Evolutionary conservation across 2,113 vertebrate species (phyloP).

Genomic region (Sebastes fasciatus): DNA sequence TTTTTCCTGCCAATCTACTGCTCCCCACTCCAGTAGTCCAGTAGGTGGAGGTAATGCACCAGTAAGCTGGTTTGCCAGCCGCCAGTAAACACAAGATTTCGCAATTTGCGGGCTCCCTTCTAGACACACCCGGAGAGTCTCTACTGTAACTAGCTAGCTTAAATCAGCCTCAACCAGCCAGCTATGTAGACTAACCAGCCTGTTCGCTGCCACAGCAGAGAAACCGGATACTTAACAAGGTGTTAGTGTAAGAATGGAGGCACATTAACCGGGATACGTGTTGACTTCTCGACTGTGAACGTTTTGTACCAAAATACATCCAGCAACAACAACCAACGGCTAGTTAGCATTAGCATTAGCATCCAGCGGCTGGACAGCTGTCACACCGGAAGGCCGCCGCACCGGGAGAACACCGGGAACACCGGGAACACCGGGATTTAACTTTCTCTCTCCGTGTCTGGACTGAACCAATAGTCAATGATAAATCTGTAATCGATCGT

Average conservation of each 20-base stretch:
- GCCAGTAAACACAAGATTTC: no score
- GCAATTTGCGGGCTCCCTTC: no score
- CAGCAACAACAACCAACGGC: slow-evolving; percentile 17
- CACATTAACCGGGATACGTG: neutral
- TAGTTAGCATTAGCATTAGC: slow-evolving; percentile 48
- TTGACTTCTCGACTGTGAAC: slow-evolving; percentile 8
- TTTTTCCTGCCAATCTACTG: no score
- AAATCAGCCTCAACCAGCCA: neutral
- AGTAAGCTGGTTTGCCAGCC: no score
- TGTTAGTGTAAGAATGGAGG: neutral
- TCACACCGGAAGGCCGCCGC: slow-evolving; percentile 74
- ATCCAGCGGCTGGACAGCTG: slow-evolving; percentile 30
- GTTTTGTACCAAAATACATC: neutral
- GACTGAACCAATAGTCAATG: slow-evolving; percentile 24
- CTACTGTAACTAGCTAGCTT: neutral
- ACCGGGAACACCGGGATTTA: slow-evolving; percentile 52
- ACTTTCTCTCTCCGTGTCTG: slow-evolving; percentile 58
- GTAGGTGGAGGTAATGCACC: no score
- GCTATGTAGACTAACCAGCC: slow-evolving; percentile 26
- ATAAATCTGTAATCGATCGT: slow-evolving; percentile 23
- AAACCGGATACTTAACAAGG: neutral
- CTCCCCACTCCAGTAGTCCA: no score
- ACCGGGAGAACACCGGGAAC: slow-evolving; percentile 47
- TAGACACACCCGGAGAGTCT: neutral
- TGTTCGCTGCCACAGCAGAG: neutral